Conservation (phyloP, 1,140 invertebrate genomes). For the honey bee (Apis mellifera) region DNA sequence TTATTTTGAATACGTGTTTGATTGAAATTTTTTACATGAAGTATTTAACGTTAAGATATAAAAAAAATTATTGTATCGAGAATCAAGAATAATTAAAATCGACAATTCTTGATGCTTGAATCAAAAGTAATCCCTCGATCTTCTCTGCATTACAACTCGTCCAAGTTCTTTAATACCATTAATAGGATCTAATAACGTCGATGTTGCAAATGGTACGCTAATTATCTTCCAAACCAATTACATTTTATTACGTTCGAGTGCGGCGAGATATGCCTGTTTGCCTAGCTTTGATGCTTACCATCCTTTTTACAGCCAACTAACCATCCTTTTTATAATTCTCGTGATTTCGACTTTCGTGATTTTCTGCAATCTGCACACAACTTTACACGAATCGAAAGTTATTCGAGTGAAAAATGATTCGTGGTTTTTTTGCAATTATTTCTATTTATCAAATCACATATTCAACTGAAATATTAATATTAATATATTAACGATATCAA, state of each 20-base stretch:
- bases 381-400: no score
- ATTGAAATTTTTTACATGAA: no score
- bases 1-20: no score
- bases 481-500: no score
- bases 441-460: no score
- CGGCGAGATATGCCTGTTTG: background rate
- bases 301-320: background rate
- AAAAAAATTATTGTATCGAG: no score
- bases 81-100: background rate
- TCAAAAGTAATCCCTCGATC: background rate
- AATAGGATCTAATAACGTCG: slow-evolving; percentile 44
- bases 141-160: slow-evolving; percentile 15
- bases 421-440: no score
- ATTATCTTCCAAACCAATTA: slow-evolving; percentile 50
- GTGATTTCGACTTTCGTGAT: no score
- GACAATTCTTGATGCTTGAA: background rate
- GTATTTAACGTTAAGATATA: no score
- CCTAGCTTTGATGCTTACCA: slow-evolving; percentile 21
- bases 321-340: background rate
- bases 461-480: no score
- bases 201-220: slow-evolving; percentile 18
- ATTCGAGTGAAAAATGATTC: background rate
- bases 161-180: slow-evolving; percentile 25
- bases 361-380: no score
- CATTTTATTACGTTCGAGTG: slow-evolving; percentile 25